Base-by-base conservation (phyloP, 2,888 invertebrate species). In the Synanthedon vespiformis region DNA sequence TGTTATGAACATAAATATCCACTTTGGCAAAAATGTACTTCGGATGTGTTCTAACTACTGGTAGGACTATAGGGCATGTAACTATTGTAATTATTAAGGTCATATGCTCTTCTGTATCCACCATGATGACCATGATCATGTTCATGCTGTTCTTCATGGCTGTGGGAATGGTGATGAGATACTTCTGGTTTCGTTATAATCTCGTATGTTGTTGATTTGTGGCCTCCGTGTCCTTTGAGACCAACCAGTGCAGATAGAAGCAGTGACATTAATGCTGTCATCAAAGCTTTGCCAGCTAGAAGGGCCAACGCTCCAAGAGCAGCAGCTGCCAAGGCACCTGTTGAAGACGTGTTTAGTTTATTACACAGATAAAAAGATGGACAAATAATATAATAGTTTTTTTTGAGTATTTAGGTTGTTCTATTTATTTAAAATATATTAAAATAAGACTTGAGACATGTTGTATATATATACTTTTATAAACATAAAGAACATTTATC, bases 181-280 rank as follows among this genome's bases (percentile, higher is more conserved):
- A 94, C 92, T 48, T 94, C 90, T 0, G 95, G 95, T 61, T 95
- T 94, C 52, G 94, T 91, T 54, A 95, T 92, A 70, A 95, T 94
- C 78, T 95, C 95, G 72, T 95, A 95, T 0, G 94, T 94, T 0
- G 94, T 94, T 16, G 91, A 88, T 61, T 92, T 92, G 58, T 91
- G 90, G 12, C 92, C 92, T 0, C 91, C 90, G 5, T 89, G 77
- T 3, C 92, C 90, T 65, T 94, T 94, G n/a, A 95, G 80, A 0
- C 94, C 94, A 10, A 94, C 89, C 14, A 94, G 89, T 0, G 93
- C 92, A 0, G 94, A 93, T 0, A 95, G 79, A 58, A 94, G 90
- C 4, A 95, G 81, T 0, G 95, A 94, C 89, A 95, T 92, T 0
- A 95, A 74, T 0, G 93, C 94, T 0, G 94, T 92, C 92, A 95